A percentile compares a stretch with the other conserved stretches of the same genome.
Conservation (phyloP, 2,888 invertebrate genomes). For the Conchocele bisecta region DNA sequence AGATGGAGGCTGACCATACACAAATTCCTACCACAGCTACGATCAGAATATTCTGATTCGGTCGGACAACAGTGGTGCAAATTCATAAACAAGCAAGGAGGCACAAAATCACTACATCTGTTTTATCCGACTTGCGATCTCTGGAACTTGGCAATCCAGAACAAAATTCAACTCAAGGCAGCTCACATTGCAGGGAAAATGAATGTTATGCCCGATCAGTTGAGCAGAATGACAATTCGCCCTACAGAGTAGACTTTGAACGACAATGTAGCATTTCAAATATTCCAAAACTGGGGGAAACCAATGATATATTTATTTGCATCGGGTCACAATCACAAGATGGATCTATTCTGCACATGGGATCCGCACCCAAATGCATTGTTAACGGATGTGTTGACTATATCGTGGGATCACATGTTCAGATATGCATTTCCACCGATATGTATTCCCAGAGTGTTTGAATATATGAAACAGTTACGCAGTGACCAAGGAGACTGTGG, state of each 20-base stretch:
- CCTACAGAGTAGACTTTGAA: slow-evolving; percentile 9
- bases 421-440: slow-evolving; percentile 4
- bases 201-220: slow-evolving; percentile 9
- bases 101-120: neutral
- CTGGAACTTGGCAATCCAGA: neutral
- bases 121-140: neutral
- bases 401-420: slow-evolving; percentile 7
- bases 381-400: slow-evolving; percentile 5
- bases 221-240: slow-evolving; percentile 5
- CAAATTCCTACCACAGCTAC: neutral
- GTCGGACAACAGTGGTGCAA: neutral
- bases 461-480: neutral
- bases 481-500: neutral
- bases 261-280: neutral
- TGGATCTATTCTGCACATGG: neutral
- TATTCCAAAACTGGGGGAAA: slow-evolving; percentile 2
- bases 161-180: neutral
- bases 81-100: slow-evolving; percentile 3
- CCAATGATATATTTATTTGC: slow-evolving; percentile 22
- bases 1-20: neutral
- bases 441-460: slow-evolving; percentile 2
- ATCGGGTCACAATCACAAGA: neutral
- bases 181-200: slow-evolving; percentile 11
- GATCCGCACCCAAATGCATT: neutral
- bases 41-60: neutral